Conservation (phyloP, 23 tunicate genomes). For the Trididemnum nubilum region DNA sequence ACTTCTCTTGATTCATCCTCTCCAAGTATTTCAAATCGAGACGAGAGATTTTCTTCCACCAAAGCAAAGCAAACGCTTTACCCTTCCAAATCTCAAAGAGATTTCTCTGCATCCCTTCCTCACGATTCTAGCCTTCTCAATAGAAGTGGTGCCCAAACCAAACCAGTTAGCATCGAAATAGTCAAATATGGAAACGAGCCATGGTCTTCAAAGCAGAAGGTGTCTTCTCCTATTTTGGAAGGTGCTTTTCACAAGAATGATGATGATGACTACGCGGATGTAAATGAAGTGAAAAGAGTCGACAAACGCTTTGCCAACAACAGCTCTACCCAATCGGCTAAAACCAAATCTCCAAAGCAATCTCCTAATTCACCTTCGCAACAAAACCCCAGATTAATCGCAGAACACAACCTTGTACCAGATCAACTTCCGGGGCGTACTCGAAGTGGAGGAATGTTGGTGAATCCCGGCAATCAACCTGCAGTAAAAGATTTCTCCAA, state of each 20-base stretch:
- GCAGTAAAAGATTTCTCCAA: too few relatives aligned
- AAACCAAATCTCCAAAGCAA: too few relatives aligned
- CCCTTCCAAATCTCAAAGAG: background rate
- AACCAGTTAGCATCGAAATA: too few relatives aligned
- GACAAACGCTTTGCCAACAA: background rate
- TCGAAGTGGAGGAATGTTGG: slow-evolving; percentile 25
- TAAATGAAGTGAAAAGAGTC: background rate
- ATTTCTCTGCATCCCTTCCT: background rate
- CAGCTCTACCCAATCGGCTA: too few relatives aligned
- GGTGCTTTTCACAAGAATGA: slow-evolving; percentile 18
- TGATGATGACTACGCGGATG: slow-evolving; percentile 15
- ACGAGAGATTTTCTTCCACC: background rate
- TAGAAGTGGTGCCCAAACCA: too few relatives aligned
- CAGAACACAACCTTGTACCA: too few relatives aligned
- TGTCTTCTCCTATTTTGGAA: background rate
- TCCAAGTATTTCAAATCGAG: background rate
- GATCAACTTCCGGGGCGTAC: too few relatives aligned
- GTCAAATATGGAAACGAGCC: background rate
- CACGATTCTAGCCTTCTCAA: too few relatives aligned
- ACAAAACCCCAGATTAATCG: background rate
- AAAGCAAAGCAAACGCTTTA: background rate
- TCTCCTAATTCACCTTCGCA: background rate
- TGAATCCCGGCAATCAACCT: background rate
- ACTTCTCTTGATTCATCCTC: background rate
- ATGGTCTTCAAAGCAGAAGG: background rate